Base-by-base conservation (phyloP, 2,888 invertebrate species). In the Lochmaea crataegi region DNA sequence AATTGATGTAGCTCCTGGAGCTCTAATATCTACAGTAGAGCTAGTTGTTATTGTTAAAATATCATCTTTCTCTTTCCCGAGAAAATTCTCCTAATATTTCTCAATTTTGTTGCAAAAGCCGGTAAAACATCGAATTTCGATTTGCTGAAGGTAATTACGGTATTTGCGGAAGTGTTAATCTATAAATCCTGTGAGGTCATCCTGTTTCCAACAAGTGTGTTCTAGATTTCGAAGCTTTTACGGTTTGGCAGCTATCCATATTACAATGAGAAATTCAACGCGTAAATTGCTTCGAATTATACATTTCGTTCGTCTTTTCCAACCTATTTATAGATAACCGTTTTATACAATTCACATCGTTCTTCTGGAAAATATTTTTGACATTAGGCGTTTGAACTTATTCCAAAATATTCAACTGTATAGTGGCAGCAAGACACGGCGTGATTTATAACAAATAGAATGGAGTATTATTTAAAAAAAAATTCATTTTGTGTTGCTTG, bases 141-240 rank as follows among this genome's bases (percentile, higher is more conserved):
- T 68, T 68, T 51, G 68, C 61, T 32, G 66, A 61, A 65, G 65
- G 71, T 71, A 74, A 74, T 74, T 74, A 71, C 71, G 32, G 65
- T 68, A 68, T 71, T 74, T 71, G 68, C 68, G 65, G 68, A 65
- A 68, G 48, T 57, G 74, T 71, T 68, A 60, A 68, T 69, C 74
- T 60, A 74, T 74, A 74, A 74, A 74, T 74, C 61, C 65, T 32
- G 42, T 42, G 60, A 63, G 68, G 68, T 69, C 65, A 73, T 71
- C 60, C 67, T 53, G 48, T 42, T 51, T 71, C 74, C 74, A 74
- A 74, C 74, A 74, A 71, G 74, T 74, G 68, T 74, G 71, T 61
- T 71, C 74, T 41, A 68, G 71, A 56, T 65, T 53, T 57, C 64
- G 38, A 57, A 42, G 48, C 56, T 45, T 68, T 60, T 16, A 53